These are phyloP conservation scores for Anomalospiza imberbis DNA, from an alignment of 2,797 vertebrate species.

Conservation along the genomic window DNA sequence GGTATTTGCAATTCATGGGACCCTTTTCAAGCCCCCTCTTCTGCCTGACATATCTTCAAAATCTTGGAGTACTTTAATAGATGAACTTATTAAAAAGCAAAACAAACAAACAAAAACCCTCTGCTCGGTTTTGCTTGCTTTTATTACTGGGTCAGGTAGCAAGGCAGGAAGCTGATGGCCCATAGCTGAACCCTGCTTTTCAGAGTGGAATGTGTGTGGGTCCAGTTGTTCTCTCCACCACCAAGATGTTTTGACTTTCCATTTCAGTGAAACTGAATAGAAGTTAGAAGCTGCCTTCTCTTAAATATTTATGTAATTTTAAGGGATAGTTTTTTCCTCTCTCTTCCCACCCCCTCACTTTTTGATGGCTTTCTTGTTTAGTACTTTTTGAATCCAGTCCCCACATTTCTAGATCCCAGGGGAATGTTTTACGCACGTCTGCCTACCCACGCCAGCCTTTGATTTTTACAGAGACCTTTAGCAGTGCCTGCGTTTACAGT, in stretches of 20 bases:
- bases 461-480: slow-evolving; percentile 8
- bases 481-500: slow-evolving; percentile 34
- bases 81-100: not conserved
- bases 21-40: not conserved
- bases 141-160: not conserved
- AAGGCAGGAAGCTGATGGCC: not conserved
- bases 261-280: not conserved
- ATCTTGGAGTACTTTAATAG: not conserved
- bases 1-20: not conserved
- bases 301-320: not conserved
- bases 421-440: not conserved
- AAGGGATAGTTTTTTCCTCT: not conserved
- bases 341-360: not conserved
- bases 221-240: not conserved
- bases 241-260: not conserved
- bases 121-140: not conserved
- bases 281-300: not conserved
- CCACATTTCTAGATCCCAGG: not conserved
- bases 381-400: not conserved
- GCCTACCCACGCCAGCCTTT: not conserved
- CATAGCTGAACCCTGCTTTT: not conserved
- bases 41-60: not conserved
- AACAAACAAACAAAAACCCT: not conserved
- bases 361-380: slow-evolving; percentile 3
- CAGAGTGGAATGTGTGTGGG: not conserved